These are phyloP conservation scores for Pelochelys cantorii DNA, from an alignment of 2,797 vertebrate genomes.

Conservation along the genomic window DNA sequence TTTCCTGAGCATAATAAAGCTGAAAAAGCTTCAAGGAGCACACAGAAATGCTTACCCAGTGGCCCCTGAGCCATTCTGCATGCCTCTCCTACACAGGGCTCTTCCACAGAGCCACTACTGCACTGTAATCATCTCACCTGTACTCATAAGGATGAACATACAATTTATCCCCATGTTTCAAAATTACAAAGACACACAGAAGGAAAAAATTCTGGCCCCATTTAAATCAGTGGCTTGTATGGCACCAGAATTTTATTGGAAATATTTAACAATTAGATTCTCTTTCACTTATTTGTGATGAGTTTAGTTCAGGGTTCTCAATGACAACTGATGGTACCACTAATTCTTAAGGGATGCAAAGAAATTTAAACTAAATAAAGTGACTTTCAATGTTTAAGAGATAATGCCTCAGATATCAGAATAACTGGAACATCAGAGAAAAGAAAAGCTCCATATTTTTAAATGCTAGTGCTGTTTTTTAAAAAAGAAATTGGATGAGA, in stretches of 20 bases:
- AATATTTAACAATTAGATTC: neutral
- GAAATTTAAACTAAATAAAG: neutral
- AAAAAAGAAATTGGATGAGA: neutral
- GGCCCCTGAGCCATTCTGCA: neutral
- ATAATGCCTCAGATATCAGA: neutral
- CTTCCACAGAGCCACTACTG: neutral
- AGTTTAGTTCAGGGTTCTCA: neutral
- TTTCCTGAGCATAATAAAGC: neutral
- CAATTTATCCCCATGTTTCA: neutral
- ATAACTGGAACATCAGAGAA: neutral
- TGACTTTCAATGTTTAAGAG: neutral
- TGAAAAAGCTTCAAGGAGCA: accelerated
- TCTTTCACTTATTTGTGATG: neutral
- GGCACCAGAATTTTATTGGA: neutral
- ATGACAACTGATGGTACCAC: neutral
- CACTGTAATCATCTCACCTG: neutral
- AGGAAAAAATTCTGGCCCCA: neutral
- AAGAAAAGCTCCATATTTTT: neutral
- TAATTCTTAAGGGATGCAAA: neutral
- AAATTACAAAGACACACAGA: neutral
- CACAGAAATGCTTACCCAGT: neutral
- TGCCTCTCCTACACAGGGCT: accelerated
- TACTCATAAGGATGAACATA: neutral
- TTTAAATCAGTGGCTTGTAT: neutral
- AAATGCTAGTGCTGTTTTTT: neutral